Evolutionary conservation across 2,888 invertebrate species (phyloP), one percentile per base, ranked within the genome.

Genomic region (Hedya salicella): DNA sequence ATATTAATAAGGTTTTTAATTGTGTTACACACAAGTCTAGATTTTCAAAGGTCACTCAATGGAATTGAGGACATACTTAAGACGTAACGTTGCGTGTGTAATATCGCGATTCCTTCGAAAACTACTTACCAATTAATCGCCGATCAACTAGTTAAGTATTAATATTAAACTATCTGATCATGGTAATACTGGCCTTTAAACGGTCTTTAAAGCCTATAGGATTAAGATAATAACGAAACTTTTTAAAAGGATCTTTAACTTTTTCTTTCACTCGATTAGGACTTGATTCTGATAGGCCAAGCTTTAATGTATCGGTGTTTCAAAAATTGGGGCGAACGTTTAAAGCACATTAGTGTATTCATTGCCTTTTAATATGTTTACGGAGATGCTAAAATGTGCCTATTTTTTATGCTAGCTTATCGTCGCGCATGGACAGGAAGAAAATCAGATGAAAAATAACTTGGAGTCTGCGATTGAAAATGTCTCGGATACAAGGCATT

Each of bases 211-310:
- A 30, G 30, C 9, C 21, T 25, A 25, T n/a, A 25, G 48, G 48
- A 21, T 25, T 49, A 30, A 25, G 49, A 49, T 49, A 14, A 49
- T 49, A 30, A 14, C 14, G 1, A 30, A 49, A 49, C 49, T 49
- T 49, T 49, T 30, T 14, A 49, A 49, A 30, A 25, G 14, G 49
- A 16, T 30, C n/a, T 49, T 49, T 49, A 36, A 36, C 36, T 36
- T 36, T 36, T 36, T 36, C 9, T 36, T 13, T 36, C 36, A 14
- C 3, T 49, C 8, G 14, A 30, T 49, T 49, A n/a, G 30, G 25
- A 49, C 9, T 25, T 8, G 25, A 30, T 49, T 49, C 49, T 49
- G 30, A 30, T 49, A 30, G 30, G 25, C 30, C 25, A 49, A 49
- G 49, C 14, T 49, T 49, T 25, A 30, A 48, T 1, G 2, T 49